Evolutionary conservation across 2,888 invertebrate species (phyloP).

Genomic region (Mythimna lalbum): DNA sequence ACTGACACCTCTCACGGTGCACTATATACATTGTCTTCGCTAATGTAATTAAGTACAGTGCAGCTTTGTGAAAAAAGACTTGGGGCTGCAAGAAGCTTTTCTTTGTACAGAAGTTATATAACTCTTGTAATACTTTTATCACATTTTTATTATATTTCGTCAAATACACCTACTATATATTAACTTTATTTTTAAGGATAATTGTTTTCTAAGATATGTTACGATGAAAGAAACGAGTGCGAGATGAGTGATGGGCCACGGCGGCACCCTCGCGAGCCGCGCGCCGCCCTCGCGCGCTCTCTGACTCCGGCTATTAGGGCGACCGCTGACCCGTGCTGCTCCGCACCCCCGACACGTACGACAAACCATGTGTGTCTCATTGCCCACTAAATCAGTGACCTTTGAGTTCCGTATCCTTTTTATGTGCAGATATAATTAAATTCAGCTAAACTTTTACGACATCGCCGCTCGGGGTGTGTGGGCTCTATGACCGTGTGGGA

Average conservation of each 20-base stretch:
- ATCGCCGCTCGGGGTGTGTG: slow-evolving; percentile 56
- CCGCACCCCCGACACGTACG: slow-evolving; percentile 75
- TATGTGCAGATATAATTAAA: slow-evolving; percentile 73
- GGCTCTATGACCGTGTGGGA: slow-evolving; percentile 69
- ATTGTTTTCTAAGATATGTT: slow-evolving; percentile 16
- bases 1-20: slow-evolving; percentile 76
- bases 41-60: slow-evolving; percentile 61
- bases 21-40: slow-evolving; percentile 72
- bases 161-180: neutral
- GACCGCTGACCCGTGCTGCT: slow-evolving; percentile 82
- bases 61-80: slow-evolving; percentile 5
- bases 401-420: slow-evolving; percentile 74
- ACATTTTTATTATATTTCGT: neutral
- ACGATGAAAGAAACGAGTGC: slow-evolving; percentile 20
- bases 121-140: neutral
- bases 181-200: neutral
- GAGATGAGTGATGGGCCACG: slow-evolving; percentile 38
- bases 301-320: slow-evolving; percentile 79
- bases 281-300: slow-evolving; percentile 65
- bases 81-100: neutral
- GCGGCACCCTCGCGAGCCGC: slow-evolving; percentile 45
- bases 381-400: slow-evolving; percentile 79
- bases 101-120: neutral
- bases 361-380: slow-evolving; percentile 72
- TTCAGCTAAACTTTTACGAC: slow-evolving; percentile 68